Base-by-base conservation (phyloP, 2,113 vertebrate genomes). In the Callospermophilus lateralis region DNA sequence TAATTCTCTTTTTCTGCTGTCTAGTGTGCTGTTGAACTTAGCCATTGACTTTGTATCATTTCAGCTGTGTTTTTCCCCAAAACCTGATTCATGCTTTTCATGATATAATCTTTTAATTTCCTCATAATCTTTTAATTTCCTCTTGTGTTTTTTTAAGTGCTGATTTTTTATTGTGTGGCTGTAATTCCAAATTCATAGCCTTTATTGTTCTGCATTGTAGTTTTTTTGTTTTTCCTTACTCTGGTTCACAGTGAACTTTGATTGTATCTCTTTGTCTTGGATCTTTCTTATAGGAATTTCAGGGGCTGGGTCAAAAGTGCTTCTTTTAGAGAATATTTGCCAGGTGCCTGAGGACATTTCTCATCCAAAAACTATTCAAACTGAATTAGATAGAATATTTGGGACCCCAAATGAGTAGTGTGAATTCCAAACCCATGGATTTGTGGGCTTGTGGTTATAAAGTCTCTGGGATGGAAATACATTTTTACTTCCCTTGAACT, bases 401-500 rank as follows among this genome's bases (percentile, higher is more conserved):
- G 67, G 87, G 88, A 61, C 93, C 26, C 61, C 94, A 61, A 80
- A 97, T 88, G 96, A 48, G 85, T 93, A 93, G 90, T 92, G 48
- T 96, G 91, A 97, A 96, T 96, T 92, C 87, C 55, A 96, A 89
- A 85, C 63, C 48, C 51, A 53, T 86, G 72, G 84, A 42, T 95
- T 93, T 97, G 45, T 81, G 51, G 39, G 26, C 48, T 92, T 94
- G 84, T 96, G 94, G 89, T 96, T 96, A 88, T 87, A 95, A 90
- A 92, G 84, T 92, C 85, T 93, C 74, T 76, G 32, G 26, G 79
- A 78, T 32, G 7, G 9, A 22, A 87, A 58, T 77, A 5, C 95
- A 89, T 94, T 96, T 98, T 97, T 96, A 80, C 70, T 83, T 95
- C 19, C 39, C 34, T 92, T 92, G 17, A 76, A 95, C 67, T 95